Base-by-base conservation (phyloP, 2,888 invertebrate genomes). In the Pristionchus maxplancki region DNA sequence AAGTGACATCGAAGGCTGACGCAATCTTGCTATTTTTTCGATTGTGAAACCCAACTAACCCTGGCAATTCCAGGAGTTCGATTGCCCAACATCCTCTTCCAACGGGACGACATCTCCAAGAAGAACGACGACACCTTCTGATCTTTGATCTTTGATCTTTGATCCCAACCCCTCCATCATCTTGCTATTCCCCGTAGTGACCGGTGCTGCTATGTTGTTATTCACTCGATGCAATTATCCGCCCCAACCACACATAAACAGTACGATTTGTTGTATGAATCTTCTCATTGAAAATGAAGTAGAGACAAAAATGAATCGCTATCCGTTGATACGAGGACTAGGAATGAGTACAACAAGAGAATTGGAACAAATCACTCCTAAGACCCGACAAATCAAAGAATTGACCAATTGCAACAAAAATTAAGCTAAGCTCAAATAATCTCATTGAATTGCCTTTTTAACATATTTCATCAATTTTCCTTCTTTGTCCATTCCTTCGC, bases 1-100 rank as follows among this genome's bases (percentile, higher is more conserved):
- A 4, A 53, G 15, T 53, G 53, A 17, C 53, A 53, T 9, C 4
- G 58, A 58, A 24, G 24, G 58, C 20, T 50, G 50, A 5, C 20
- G 50, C 50, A 50, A 50, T 50, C 2, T n/a, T n/a, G n/a, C n/a
- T n/a, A n/a, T n/a, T n/a, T n/a, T n/a, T n/a, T n/a, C n/a, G n/a
- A n/a, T n/a, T n/a, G n/a, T n/a, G n/a, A n/a, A n/a, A n/a, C n/a
- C n/a, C n/a, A n/a, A n/a, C n/a, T n/a, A n/a, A n/a, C n/a, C n/a
- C n/a, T n/a, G n/a, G n/a, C n/a, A n/a, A n/a, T n/a, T 71, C 20
- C 81, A 88, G 88, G 88, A n/a, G 34, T 88, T 37, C 78, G 88
- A 31, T 31, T 88, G 88, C 88, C 88, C 20, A 88, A 88, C 62
- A 88, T 88, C 37, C 58, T 88, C 58, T 88, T 88, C 28, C 78